Base-by-base conservation (phyloP, 2,888 invertebrate species). In the Macrophya alboannulata region DNA sequence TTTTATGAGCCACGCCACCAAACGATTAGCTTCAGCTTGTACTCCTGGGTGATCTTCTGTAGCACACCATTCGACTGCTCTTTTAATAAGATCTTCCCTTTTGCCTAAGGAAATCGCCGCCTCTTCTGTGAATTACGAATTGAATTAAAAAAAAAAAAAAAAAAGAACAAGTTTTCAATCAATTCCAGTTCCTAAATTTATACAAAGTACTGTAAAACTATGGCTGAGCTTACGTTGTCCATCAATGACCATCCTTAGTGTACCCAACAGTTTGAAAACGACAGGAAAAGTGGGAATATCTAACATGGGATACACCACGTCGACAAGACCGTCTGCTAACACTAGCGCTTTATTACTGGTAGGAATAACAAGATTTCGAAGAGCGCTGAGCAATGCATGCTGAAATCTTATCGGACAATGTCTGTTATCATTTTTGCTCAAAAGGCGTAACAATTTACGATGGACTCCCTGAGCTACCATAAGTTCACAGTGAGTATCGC, bases 171-270 rank as follows among this genome's bases (percentile, higher is more conserved):
- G 12, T n/a, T 62, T 48, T 48, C 4, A 12, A 25, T 25, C 59
- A 25, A 59, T 59, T 8, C 59, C n/a, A 59, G 59, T 62, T 71
- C 15, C 37, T 31, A 86, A 17, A 21, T n/a, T 15, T 37, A 9
- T 1, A 43, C 3, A 68, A 76, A 85, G 72, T 48, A 10, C 15
- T 40, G 21, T 21, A 10, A 82, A 83, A 55, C 21, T 43, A 65
- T 65, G 59, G 12, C 6, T 48, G 8, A 68, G 17, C 92, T 92
- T 90, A 97, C 97, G 96, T 95, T 97, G 97, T 43, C 97, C 97
- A 93, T 98, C 98, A 1, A 98, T 96, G 65, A 98, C 95, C 96
- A 98, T 98, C 85, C 98, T 95, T 0, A 98, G 94, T 0, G 98
- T 97, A 4, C 98, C 98, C 82, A 98, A 92, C 86, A 98, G 94